These are phyloP conservation scores for Ctenosaura bakeri DNA, from an alignment of 2,797 vertebrate species.

Conservation along the genomic window DNA sequence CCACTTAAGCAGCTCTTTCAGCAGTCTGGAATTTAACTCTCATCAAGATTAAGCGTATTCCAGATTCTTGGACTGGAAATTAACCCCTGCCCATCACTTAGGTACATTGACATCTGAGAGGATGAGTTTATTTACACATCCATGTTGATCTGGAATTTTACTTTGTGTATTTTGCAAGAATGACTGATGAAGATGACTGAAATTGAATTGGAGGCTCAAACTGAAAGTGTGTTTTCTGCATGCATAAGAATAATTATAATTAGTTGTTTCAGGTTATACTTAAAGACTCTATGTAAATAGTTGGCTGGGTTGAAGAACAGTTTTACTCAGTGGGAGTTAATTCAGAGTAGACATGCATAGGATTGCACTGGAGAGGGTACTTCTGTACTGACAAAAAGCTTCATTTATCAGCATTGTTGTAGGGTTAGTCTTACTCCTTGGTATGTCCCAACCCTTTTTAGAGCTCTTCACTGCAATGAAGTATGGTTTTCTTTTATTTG, in stretches of 20 bases:
- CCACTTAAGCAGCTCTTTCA: slow-evolving; percentile 38
- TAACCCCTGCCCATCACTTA: slow-evolving; percentile 24
- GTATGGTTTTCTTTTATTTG: not conserved
- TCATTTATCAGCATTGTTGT: not conserved
- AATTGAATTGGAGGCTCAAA: not conserved
- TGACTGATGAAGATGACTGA: not conserved
- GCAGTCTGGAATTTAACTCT: slow-evolving; percentile 38
- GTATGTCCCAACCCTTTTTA: not conserved
- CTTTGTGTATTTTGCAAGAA: not conserved
- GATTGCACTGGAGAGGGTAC: not conserved
- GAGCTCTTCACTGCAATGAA: not conserved
- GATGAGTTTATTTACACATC: slow-evolving; percentile 31
- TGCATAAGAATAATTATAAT: not conserved
- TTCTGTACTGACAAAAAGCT: not conserved
- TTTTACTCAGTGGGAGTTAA: not conserved
- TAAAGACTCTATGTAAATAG: not conserved
- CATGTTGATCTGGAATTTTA: slow-evolving; percentile 4
- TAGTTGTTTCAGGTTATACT: not conserved
- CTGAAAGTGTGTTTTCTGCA: not conserved
- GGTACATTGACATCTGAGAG: slow-evolving; percentile 26
- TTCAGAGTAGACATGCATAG: not conserved
- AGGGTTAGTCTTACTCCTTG: not conserved
- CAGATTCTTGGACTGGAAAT: slow-evolving; percentile 53
- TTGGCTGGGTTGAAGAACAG: not conserved
- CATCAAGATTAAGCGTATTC: slow-evolving; percentile 37